Evolutionary conservation across 2,113 vertebrate species (phyloP).

Genomic region (Sinocyclocheilus anshuiensis): DNA sequence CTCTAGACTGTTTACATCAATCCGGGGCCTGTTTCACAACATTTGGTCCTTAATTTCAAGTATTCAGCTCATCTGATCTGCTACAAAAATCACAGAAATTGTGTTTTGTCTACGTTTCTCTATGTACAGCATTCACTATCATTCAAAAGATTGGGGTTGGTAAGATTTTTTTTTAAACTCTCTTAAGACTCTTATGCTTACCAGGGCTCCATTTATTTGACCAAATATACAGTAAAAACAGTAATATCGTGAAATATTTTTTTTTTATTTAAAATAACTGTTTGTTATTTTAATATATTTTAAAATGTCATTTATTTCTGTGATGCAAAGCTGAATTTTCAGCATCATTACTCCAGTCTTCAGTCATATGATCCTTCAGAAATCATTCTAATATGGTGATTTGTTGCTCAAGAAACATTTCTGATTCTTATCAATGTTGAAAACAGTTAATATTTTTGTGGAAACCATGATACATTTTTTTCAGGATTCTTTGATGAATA

Average conservation of each 20-base stretch:
- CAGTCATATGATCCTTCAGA: neutral
- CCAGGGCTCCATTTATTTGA: neutral
- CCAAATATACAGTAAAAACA: neutral
- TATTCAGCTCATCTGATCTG: neutral
- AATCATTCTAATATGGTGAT: too few relatives aligned
- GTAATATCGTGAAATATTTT: neutral
- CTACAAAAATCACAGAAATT: neutral
- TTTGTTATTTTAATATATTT: neutral
- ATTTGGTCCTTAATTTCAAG: neutral
- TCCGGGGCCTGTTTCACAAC: neutral
- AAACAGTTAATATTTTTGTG: neutral
- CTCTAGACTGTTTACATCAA: neutral
- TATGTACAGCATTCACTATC: neutral
- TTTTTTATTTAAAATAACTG: neutral
- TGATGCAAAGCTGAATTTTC: neutral
- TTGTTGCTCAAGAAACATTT: too few relatives aligned
- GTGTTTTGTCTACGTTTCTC: neutral
- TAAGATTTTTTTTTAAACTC: neutral
- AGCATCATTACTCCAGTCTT: conserved; percentile 1
- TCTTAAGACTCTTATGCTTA: neutral
- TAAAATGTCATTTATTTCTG: too few relatives aligned
- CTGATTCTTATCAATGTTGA: neutral
- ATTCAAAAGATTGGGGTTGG: neutral
- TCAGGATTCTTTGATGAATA: neutral
- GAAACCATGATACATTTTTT: too few relatives aligned